Conservation (phyloP, 1,140 invertebrate species). For the Pseudomyrmex sp. region DNA sequence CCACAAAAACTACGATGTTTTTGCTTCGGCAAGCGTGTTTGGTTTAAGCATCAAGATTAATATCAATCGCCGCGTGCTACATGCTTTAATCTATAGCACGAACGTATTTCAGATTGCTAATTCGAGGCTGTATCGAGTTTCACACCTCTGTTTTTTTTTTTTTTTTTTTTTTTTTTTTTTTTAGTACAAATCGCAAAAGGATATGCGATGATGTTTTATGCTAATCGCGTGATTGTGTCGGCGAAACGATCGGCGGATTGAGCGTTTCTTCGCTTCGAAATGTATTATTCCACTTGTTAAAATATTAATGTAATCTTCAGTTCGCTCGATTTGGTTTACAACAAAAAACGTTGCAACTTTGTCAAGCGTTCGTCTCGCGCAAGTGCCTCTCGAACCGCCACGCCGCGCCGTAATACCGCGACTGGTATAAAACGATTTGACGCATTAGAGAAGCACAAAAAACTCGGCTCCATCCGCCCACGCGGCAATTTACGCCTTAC, state of each 20-base stretch:
- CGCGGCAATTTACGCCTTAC: slow-evolving; percentile 57
- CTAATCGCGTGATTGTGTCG: slow-evolving; percentile 62
- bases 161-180: no score
- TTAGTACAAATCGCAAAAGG: slow-evolving; percentile 5
- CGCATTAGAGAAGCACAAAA: slow-evolving; percentile 55
- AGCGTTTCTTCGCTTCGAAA: slow-evolving; percentile 1
- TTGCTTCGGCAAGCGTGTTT: neutral
- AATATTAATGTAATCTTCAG: slow-evolving; percentile 57
- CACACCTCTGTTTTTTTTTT: neutral
- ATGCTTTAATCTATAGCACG: slow-evolving; percentile 3
- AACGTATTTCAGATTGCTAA: slow-evolving; percentile 25
- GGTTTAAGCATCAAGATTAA: slow-evolving; percentile 12
- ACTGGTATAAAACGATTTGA: slow-evolving; percentile 49
- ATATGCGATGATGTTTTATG: slow-evolving; percentile 56
- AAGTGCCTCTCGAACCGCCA: neutral
- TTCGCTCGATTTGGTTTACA: no score
- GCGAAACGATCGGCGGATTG: slow-evolving; percentile 22
- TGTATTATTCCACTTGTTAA: slow-evolving; percentile 61
- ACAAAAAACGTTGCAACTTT: no score
- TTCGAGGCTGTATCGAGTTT: slow-evolving; percentile 13
- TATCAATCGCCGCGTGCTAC: slow-evolving; percentile 14
- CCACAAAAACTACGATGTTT: neutral
- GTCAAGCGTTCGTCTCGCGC: neutral
- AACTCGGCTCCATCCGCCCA: slow-evolving; percentile 48
- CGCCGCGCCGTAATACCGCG: neutral